Percentiles rank a stretch among this genome's conserved stretches.
Evolutionary conservation across 2,797 vertebrate species (phyloP).

Genomic region (Lacerta agilis): DNA sequence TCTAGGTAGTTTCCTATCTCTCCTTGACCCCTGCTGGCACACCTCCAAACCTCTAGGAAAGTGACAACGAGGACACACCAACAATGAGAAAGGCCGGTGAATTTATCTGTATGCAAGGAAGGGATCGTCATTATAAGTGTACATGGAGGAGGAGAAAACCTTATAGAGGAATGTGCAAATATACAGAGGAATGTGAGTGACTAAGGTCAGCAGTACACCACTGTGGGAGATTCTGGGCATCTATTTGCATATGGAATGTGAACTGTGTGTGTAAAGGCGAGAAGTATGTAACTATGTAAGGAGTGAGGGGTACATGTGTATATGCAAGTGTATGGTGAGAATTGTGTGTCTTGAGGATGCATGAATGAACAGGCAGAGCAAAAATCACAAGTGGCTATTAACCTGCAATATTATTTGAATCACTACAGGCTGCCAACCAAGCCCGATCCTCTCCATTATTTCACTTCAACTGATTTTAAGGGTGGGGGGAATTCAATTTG

Average conservation of each 20-base stretch:
- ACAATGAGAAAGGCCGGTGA: background rate
- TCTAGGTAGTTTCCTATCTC: background rate
- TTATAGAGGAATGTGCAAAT: background rate
- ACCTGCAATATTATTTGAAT: background rate
- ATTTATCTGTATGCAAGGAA: background rate
- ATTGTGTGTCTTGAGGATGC: background rate
- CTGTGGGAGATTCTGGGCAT: background rate
- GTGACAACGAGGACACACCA: background rate
- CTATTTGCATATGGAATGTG: background rate
- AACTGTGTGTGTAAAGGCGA: background rate
- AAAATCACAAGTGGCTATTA: background rate
- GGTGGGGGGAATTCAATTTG: background rate
- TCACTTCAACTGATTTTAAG: background rate
- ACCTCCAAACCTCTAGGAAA: background rate
- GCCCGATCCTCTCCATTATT: background rate
- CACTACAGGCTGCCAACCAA: background rate
- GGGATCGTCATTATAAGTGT: background rate
- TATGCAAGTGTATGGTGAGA: background rate
- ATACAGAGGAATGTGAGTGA: background rate
- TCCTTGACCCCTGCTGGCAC: background rate
- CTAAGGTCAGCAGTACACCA: background rate
- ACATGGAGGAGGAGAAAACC: background rate
- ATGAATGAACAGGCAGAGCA: background rate
- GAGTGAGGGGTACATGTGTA: background rate
- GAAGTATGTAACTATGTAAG: too few relatives aligned